Base-by-base conservation (phyloP, 2,113 vertebrate genomes). In the Pelecanus crispus region DNA sequence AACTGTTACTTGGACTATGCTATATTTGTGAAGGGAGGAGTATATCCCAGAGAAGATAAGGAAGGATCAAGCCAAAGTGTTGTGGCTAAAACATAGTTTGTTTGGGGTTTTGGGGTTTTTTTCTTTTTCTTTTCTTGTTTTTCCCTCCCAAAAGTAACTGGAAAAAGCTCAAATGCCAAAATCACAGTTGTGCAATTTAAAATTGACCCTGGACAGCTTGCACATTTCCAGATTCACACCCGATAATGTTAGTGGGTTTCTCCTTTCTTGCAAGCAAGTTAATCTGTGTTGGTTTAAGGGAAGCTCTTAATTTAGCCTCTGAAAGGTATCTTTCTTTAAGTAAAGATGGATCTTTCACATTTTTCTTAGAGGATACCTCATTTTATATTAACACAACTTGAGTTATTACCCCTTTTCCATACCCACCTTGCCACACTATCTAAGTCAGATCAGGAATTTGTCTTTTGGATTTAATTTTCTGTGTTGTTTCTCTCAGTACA, bases 161-260 rank as follows among this genome's bases (percentile, higher is more conserved):
- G 36, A 9, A 38, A 58, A 92, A 71, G 28, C 25, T 55, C 17
- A 65, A 58, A 65, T 36, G 29, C 55, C 56, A 52, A 40, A 58
- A 45, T 59, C 36, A 6, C 15, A 45, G 24, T 21, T 77, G 22
- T 50, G 32, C 16, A 34, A 24, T 44, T 61, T 58, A 45, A 81
- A 84, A 24, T 19, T 44, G 18, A 66, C 24, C 29, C 44, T 31
- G 71, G 55, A 52, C 42, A 77, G 38, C 14, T 70, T 49, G 28
- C 1, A 1, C 2, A 1, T 86, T 80, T 77, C 66, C 38, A 34
- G 0, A 34, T n/a, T 49, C 34, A n/a, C 36, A 63, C n/a, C 29
- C 38, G 38, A 31, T 81, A 34, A 26, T 3, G 8, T 45, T 56
- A 44, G 13, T 14, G 38, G 25, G 17, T 7, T 26, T 72, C 40